These are phyloP conservation scores for Drosophila borborema DNA, from an alignment of 2,888 invertebrate species.

Conservation along the genomic window DNA sequence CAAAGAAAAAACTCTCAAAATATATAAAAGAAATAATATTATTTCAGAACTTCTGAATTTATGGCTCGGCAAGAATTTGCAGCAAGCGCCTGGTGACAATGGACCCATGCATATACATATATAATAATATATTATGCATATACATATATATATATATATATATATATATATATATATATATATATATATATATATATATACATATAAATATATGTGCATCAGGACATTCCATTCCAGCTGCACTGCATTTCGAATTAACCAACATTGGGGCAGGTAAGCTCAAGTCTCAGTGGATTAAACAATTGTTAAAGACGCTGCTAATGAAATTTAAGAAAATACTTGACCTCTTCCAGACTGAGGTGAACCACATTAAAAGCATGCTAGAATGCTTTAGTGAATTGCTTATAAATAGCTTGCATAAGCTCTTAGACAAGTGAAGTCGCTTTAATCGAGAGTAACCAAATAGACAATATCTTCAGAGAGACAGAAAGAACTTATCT, in stretches of 20 bases:
- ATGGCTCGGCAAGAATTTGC: slow-evolving; percentile 7
- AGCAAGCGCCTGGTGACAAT: slow-evolving; percentile 9
- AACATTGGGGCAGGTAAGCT: slow-evolving; percentile 6
- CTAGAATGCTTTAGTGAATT: neutral
- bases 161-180: neutral
- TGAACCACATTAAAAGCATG: neutral
- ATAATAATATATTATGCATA: too few species aligned
- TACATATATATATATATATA: neutral
- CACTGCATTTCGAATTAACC: slow-evolving; percentile 4
- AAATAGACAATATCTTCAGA: too few species aligned
- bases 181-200: neutral
- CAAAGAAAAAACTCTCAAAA: neutral
- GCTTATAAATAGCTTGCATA: neutral
- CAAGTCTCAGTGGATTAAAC: neutral
- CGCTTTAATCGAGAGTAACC: too few species aligned
- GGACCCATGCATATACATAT: neutral
- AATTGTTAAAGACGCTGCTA: neutral
- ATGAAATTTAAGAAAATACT: neutral
- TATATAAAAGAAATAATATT: slow-evolving; percentile 2
- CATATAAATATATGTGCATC: neutral
- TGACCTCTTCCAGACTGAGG: neutral
- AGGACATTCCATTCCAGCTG: neutral
- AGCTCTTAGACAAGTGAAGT: too few species aligned
- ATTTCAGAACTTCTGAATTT: slow-evolving; percentile 6
- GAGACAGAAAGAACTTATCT: too few species aligned